These are phyloP conservation scores for Lasiurus borealis DNA, from an alignment of 2,113 vertebrate genomes.

Conservation along the genomic window DNA sequence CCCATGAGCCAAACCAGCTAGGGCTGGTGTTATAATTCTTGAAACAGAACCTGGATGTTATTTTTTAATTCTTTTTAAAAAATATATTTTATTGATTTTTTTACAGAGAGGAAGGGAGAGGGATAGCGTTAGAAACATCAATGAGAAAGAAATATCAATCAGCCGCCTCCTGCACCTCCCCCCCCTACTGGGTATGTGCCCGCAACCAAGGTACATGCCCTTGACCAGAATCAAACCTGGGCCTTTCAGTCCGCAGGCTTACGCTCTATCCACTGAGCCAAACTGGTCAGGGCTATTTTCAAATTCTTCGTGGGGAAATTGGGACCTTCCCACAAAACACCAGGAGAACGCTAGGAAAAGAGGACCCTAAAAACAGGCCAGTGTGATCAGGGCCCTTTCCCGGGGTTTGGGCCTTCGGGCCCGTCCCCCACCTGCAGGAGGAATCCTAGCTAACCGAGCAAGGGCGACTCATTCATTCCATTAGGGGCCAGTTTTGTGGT, in stretches of 20 bases:
- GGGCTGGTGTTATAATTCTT: neutral
- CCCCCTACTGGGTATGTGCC: no score
- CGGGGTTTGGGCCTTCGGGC: conserved; percentile 79
- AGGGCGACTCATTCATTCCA: conserved; percentile 82
- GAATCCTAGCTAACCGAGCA: conserved; percentile 79
- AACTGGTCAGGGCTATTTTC: conserved; percentile 52
- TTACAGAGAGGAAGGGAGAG: no score
- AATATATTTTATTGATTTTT: no score
- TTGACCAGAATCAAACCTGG: no score
- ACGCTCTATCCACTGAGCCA: no score
- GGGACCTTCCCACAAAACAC: conserved; percentile 81
- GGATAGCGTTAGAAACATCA: no score
- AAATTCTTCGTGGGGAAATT: conserved; percentile 78
- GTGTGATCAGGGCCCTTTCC: conserved; percentile 81
- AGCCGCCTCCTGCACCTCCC: no score
- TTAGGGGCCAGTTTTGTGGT: conserved; percentile 87
- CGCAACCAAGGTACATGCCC: no score
- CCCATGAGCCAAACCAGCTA: no score
- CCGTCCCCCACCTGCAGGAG: conserved; percentile 79
- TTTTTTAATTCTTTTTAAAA: conserved; percentile 74
- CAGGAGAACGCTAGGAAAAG: conserved; percentile 75
- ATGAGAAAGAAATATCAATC: no score
- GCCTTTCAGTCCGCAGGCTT: no score
- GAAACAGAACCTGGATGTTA: conserved; percentile 66
- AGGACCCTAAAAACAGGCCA: conserved; percentile 83